Percentiles rank a stretch among this genome's conserved stretches.
Conservation (phyloP, 2,888 invertebrate species). For the Rhimphoctona megacephalus region DNA sequence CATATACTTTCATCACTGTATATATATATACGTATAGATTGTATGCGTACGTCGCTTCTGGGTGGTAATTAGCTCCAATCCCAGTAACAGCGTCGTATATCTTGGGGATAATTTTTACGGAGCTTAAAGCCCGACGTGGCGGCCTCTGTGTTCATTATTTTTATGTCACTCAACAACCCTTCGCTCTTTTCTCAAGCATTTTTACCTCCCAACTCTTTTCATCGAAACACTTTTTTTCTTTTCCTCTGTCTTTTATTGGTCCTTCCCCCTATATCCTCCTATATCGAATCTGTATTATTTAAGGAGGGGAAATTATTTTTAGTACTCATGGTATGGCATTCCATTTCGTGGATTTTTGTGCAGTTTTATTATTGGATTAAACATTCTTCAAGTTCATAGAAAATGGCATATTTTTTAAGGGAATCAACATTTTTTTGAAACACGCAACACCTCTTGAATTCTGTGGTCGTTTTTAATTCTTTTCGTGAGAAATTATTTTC, state of each 20-base stretch:
- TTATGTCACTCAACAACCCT: slow-evolving; percentile 72
- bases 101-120: slow-evolving; percentile 79
- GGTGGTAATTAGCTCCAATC: slow-evolving; percentile 84
- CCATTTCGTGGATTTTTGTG: not conserved
- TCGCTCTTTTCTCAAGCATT: slow-evolving; percentile 44
- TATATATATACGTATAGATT: slow-evolving; percentile 10
- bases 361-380: not conserved
- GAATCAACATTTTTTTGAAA: too few relatives aligned
- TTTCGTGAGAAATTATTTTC: not conserved
- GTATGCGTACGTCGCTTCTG: slow-evolving; percentile 80
- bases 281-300: not conserved
- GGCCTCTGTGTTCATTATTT: slow-evolving; percentile 79
- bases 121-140: slow-evolving; percentile 73
- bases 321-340: not conserved
- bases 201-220: slow-evolving; percentile 34
- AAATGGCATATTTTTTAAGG: too few relatives aligned
- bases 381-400: not conserved
- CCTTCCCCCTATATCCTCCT: not conserved
- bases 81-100: slow-evolving; percentile 82
- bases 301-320: not conserved
- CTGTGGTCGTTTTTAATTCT: not conserved
- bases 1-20: slow-evolving; percentile 24
- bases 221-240: not conserved
- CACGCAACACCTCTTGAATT: too few relatives aligned
- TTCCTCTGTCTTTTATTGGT: not conserved